Percentiles rank a stretch among this genome's conserved stretches.
phyloP scores from a whole-genome alignment of 2,797 vertebrate genomes.

The Acropternis orthonyx region DNA sequence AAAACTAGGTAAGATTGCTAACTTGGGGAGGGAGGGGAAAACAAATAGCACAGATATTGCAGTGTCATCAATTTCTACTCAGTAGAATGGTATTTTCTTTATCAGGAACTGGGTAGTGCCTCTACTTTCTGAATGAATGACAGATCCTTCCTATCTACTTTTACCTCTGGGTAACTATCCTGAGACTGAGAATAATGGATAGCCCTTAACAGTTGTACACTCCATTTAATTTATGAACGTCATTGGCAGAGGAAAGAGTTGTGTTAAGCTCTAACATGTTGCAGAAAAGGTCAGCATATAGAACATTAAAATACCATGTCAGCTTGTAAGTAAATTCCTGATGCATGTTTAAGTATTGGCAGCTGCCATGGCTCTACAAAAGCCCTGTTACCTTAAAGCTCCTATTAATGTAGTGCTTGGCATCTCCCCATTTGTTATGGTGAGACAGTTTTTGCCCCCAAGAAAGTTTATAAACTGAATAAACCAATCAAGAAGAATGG shows the following conservation, averaged over 20 bases:
- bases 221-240: not conserved
- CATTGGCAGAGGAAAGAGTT: not conserved
- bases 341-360: not conserved
- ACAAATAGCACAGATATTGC: not conserved
- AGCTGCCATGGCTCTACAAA: not conserved
- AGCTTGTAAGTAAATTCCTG: slow-evolving; percentile 24
- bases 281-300: slow-evolving; percentile 10
- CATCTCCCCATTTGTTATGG: not conserved
- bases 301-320: slow-evolving; percentile 8
- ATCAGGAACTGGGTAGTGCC: not conserved
- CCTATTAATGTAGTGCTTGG: not conserved
- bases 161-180: slow-evolving; percentile 13
- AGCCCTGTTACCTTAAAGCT: not conserved
- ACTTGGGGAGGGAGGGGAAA: not conserved
- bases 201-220: not conserved
- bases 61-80: slow-evolving; percentile 1
- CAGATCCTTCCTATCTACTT: slow-evolving; percentile 11
- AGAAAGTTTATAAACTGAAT: not conserved
- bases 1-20: not conserved
- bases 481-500: not conserved
- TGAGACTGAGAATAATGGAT: not conserved
- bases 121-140: slow-evolving; percentile 18
- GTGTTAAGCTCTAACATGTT: not conserved
- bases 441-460: not conserved
- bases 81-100: not conserved